phyloP scores from a whole-genome alignment of 2,797 vertebrate species.

The Enteromius unitaeniatus region DNA sequence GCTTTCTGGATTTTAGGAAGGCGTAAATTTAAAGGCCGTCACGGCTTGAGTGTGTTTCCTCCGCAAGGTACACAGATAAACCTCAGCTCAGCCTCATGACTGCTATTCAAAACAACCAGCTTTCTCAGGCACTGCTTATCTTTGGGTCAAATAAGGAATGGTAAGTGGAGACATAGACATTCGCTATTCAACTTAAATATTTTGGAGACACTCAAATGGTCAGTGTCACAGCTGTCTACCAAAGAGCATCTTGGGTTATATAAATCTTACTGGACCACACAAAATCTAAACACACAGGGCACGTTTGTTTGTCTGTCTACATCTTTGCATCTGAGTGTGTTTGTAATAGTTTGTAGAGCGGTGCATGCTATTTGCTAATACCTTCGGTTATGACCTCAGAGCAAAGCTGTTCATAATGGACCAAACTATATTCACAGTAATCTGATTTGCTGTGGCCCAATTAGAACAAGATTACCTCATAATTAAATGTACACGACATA shows the following conservation, averaged over 20 bases:
- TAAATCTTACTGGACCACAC: slow-evolving; percentile 42
- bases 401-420: slow-evolving; percentile 13
- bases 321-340: slow-evolving; percentile 25
- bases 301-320: slow-evolving; percentile 23
- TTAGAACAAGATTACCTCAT: slow-evolving; percentile 12
- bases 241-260: slow-evolving; percentile 27
- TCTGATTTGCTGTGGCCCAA: slow-evolving; percentile 15
- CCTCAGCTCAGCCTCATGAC: slow-evolving; percentile 31
- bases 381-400: slow-evolving; percentile 12
- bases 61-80: slow-evolving; percentile 23
- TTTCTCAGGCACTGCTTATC: slow-evolving; percentile 38
- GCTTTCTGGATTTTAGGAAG: not conserved
- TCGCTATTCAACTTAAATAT: slow-evolving; percentile 44
- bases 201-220: slow-evolving; percentile 50
- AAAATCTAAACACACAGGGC: slow-evolving; percentile 12
- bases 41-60: slow-evolving; percentile 27
- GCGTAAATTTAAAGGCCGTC: not conserved
- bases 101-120: slow-evolving; percentile 32
- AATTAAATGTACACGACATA: slow-evolving; percentile 19
- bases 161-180: slow-evolving; percentile 1
- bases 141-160: slow-evolving; percentile 13
- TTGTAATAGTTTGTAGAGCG: slow-evolving; percentile 1
- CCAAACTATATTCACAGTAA: slow-evolving; percentile 18
- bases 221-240: slow-evolving; percentile 28
- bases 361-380: slow-evolving; percentile 14